Base-by-base conservation (phyloP, 2,797 vertebrate genomes). In the Labeo calbasu region DNA sequence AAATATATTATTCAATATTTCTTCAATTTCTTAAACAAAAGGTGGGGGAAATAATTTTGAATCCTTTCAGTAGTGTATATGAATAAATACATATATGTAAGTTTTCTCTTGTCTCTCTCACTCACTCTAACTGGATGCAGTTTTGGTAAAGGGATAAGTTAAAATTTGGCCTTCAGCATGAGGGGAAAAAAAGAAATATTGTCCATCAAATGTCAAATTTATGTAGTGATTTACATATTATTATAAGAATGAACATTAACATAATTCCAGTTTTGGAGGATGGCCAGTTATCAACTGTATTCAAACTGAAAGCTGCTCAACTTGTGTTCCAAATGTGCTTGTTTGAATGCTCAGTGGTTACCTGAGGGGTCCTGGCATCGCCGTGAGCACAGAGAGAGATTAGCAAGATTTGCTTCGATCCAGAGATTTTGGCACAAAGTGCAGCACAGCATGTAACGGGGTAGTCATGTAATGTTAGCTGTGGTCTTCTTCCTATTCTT, bases 171-270 rank as follows among this genome's bases (percentile, higher is more conserved):
- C 84, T 84, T 68, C 77, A 91, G 81, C 91, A 91, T 92, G 89
- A 88, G 88, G 90, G 83, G n/a, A n/a, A n/a, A 78, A 72, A 89
- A 81, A 17, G 32, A 9, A 63, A 89, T 88, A 53, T 13, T 79
- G 83, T 79, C 78, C 71, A 86, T 92, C 88, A 89, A 88, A 87
- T 91, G 86, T 88, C 86, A 86, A 90, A 92, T 92, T 91, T 89
- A 93, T 90, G 80, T 90, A 89, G 92, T 93, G 86, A 77, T 90
- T 82, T 91, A 84, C 85, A 88, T 93, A 92, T 92, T 91, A 93
- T 92, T 91, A 94, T 92, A 90, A 91, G 88, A 92, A 90, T 88
- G 91, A 92, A 93, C 92, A 92, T 94, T 91, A 89, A 89, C 92
- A 93, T 94, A 92, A 93, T 92, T 92, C 86, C 88, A 59, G 84